phyloP scores from a whole-genome alignment of 2,797 vertebrate genomes.

The Tauraco hartlaubi region DNA sequence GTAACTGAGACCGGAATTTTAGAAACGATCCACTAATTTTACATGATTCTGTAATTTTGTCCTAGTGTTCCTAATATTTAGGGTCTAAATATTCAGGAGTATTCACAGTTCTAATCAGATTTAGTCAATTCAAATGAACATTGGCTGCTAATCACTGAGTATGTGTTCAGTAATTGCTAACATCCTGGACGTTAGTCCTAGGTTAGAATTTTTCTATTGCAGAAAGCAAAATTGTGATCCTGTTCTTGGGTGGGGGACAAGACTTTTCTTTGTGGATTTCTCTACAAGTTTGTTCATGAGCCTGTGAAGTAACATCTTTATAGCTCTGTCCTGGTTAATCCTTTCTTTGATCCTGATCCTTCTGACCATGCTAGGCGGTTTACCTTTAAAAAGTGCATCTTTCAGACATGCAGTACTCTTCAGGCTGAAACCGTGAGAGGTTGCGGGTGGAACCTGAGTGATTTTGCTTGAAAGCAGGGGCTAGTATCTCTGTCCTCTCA shows the following conservation, averaged over 20 bases:
- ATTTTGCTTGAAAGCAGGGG: not conserved
- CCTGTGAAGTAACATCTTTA: not conserved
- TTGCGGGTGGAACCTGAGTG: accelerated
- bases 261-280: not conserved
- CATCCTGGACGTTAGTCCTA: not conserved
- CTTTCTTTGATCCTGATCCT: no score
- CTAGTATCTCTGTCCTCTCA: not conserved
- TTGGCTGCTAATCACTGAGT: not conserved
- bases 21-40: not conserved
- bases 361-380: not conserved
- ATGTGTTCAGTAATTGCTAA: not conserved
- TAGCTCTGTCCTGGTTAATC: not conserved
- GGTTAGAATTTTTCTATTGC: not conserved
- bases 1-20: not conserved
- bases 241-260: not conserved
- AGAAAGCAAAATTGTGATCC: not conserved
- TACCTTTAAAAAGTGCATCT: not conserved
- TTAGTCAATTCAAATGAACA: not conserved
- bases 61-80: not conserved
- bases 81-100: not conserved
- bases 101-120: not conserved
- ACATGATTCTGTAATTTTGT: not conserved
- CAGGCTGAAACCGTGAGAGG: not conserved
- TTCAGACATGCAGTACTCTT: not conserved
- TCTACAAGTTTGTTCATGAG: not conserved